phyloP scores from a whole-genome alignment of 2,113 vertebrate species.

The Oxygymnocypris stewartii region DNA sequence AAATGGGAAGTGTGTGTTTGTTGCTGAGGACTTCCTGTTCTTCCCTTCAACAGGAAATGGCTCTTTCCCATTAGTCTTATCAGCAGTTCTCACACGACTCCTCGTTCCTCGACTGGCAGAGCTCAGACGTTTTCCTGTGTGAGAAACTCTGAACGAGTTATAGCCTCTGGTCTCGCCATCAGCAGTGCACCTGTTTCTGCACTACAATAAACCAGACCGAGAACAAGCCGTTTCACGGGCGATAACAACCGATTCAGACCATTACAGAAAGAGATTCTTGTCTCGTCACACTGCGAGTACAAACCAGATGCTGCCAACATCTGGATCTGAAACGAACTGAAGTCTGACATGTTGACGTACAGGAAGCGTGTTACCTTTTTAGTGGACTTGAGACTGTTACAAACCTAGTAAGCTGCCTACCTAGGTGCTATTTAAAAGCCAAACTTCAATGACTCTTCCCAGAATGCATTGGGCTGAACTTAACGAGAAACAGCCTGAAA shows the following conservation, averaged over 20 bases:
- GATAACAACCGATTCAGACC: neutral
- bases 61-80: constrained; percentile 49
- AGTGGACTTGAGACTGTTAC: neutral
- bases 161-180: neutral
- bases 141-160: neutral
- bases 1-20: neutral
- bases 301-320: neutral
- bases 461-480: neutral
- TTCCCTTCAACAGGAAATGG: constrained; percentile 43
- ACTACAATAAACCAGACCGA: neutral
- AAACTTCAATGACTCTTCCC: neutral
- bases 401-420: neutral
- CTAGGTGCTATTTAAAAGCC: neutral
- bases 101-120: constrained; percentile 1
- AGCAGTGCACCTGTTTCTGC: neutral
- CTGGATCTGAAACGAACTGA: neutral
- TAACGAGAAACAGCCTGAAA: neutral
- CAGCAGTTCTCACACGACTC: constrained; percentile 48
- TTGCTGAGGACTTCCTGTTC: constrained; percentile 49
- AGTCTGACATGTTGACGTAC: neutral
- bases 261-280: neutral
- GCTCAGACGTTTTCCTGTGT: constrained; percentile 4
- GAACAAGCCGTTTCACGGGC: neutral
- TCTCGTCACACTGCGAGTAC: neutral
- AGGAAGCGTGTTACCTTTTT: neutral